Percentiles rank a stretch among this genome's conserved stretches.
These are phyloP conservation scores for Thaumatotibia leucotreta DNA, from an alignment of 1,140 invertebrate genomes.

Conservation along the genomic window DNA sequence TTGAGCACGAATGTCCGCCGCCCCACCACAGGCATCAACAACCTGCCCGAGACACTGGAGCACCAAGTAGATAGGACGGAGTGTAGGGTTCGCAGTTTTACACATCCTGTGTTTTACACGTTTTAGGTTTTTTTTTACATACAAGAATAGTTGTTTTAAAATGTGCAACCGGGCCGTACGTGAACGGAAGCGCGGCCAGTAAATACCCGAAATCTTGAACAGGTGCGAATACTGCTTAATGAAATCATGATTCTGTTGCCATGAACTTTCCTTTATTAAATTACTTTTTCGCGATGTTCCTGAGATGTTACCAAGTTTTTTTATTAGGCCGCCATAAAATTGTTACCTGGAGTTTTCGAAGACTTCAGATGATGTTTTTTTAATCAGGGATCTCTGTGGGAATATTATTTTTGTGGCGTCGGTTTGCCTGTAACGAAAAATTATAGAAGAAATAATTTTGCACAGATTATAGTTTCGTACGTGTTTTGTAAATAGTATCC, in stretches of 20 bases:
- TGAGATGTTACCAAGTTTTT: background rate
- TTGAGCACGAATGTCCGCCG: no score
- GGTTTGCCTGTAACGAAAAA: no score
- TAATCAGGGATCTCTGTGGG: background rate
- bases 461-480: no score
- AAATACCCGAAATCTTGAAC: constrained; percentile 6
- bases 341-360: background rate
- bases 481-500: no score
- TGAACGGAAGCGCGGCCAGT: background rate
- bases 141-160: background rate
- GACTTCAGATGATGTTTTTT: background rate
- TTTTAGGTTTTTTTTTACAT: no score
- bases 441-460: no score
- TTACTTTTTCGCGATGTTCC: constrained; percentile 5
- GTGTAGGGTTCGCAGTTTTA: no score
- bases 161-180: background rate
- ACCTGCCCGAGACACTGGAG: no score
- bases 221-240: constrained; percentile 8
- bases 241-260: constrained; percentile 10
- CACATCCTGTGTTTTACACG: no score
- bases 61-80: no score
- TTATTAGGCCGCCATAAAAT: constrained; percentile 1
- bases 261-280: constrained; percentile 8
- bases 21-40: no score
- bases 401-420: background rate